A percentile compares a stretch with the other conserved stretches of the same genome.
These are phyloP conservation scores for Macaria notata DNA, from an alignment of 2,888 invertebrate genomes.

Conservation along the genomic window DNA sequence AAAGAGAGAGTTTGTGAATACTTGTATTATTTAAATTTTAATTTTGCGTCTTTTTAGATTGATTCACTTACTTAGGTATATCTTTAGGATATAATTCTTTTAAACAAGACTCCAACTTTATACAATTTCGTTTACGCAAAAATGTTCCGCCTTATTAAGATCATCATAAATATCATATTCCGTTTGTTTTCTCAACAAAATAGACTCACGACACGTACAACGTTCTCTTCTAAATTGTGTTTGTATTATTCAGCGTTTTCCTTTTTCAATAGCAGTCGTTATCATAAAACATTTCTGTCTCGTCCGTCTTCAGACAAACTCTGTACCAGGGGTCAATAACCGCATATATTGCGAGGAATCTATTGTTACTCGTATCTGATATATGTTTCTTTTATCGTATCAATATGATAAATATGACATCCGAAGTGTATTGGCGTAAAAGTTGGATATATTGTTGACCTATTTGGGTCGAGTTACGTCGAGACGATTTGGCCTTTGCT, in stretches of 20 bases:
- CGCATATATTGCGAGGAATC: slow-evolving; percentile 29
- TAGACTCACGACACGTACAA: neutral
- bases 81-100: no score
- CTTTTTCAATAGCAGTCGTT: neutral
- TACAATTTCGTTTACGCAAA: no score
- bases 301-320: slow-evolving; percentile 5
- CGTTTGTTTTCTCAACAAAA: no score
- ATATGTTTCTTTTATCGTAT: slow-evolving; percentile 28
- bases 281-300: slow-evolving; percentile 13
- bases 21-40: no score
- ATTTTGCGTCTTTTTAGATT: no score
- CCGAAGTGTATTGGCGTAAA: slow-evolving; percentile 4
- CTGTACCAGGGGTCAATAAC: slow-evolving; percentile 36
- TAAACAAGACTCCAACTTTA: no score
- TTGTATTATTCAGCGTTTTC: slow-evolving; percentile 7
- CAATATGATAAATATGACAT: slow-evolving; percentile 34
- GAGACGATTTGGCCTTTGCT: neutral
- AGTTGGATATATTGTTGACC: slow-evolving; percentile 8
- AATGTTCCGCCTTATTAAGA: no score
- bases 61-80: no score
- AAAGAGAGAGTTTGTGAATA: no score
- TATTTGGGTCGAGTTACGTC: slow-evolving; percentile 1
- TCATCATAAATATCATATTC: no score
- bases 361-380: slow-evolving; percentile 30
- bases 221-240: neutral